Percentiles rank a stretch among this genome's conserved stretches.
Conservation (phyloP, 2,113 vertebrate genomes). For the Orycteropus afer region DNA sequence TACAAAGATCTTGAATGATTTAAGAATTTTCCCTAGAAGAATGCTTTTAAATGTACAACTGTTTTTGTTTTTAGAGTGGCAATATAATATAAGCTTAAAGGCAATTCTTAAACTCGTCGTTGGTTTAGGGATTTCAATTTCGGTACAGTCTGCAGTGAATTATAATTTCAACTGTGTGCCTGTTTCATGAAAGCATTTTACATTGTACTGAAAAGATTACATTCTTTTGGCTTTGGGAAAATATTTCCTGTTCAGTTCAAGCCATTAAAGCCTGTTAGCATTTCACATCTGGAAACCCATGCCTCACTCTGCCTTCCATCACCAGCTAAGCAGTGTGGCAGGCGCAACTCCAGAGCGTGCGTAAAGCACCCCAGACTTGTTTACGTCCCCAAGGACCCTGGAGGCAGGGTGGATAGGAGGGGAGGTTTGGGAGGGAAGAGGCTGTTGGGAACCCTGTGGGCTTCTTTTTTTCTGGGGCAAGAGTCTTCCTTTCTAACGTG, state of each 20-base stretch:
- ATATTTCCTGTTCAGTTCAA: conserved; percentile 79
- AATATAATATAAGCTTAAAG: not conserved
- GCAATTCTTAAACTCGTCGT: conserved; percentile 44
- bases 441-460: not conserved
- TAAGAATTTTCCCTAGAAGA: conserved; percentile 19
- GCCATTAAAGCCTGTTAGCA: conserved; percentile 26
- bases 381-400: not conserved
- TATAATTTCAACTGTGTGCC: conserved; percentile 66
- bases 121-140: conserved; percentile 56
- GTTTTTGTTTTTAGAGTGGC: not conserved
- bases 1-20: not conserved
- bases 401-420: not conserved
- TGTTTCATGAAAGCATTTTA: conserved; percentile 72
- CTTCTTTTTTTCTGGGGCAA: not conserved
- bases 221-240: conserved; percentile 78
- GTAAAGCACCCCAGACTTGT: not conserved
- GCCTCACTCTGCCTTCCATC: conserved; percentile 3
- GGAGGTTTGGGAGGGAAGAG: not conserved
- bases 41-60: not conserved
- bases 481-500: not conserved
- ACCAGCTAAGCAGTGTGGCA: not conserved
- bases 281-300: conserved; percentile 49
- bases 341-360: not conserved
- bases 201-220: conserved; percentile 72
- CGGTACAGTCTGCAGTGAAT: conserved; percentile 44